Conservation (phyloP, 2,797 vertebrate genomes). For the Nyctalus aviator region DNA sequence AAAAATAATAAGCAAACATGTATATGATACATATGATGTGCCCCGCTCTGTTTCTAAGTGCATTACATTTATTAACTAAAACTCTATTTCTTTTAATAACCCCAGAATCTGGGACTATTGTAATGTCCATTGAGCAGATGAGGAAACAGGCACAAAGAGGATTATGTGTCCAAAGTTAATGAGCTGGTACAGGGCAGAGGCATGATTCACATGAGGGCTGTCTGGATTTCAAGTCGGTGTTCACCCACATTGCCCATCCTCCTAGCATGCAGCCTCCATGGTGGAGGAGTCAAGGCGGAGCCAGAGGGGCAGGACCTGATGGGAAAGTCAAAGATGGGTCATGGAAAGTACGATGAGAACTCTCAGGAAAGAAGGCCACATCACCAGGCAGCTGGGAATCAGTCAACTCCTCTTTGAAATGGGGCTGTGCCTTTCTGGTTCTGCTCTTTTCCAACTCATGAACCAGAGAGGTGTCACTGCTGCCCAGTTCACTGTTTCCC, state of each 20-base stretch:
- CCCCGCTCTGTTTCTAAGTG: not conserved
- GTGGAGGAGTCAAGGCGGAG: not conserved
- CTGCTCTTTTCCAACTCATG: not conserved
- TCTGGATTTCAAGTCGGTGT: not conserved
- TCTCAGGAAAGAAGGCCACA: not conserved
- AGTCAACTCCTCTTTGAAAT: too few relatives aligned
- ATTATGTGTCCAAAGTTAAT: not conserved
- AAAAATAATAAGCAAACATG: conserved; percentile 50
- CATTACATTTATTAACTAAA: not conserved
- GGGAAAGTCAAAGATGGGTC: not conserved
- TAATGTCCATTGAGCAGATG: not conserved
- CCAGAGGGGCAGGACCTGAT: not conserved
- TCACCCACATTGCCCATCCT: not conserved
- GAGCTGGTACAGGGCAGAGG: not conserved
- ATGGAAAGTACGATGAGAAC: not conserved
- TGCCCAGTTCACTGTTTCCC: not conserved
- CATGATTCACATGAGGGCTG: not conserved
- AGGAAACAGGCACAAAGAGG: not conserved
- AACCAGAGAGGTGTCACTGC: not conserved
- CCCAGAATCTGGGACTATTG: not conserved
- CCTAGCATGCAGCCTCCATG: rapidly evolving
- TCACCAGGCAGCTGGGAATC: rapidly evolving
- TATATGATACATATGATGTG: not conserved
- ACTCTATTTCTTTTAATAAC: not conserved
- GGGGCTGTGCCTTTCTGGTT: not conserved